phyloP scores from a whole-genome alignment of 2,888 invertebrate species.

The Ochropacha duplaris region DNA sequence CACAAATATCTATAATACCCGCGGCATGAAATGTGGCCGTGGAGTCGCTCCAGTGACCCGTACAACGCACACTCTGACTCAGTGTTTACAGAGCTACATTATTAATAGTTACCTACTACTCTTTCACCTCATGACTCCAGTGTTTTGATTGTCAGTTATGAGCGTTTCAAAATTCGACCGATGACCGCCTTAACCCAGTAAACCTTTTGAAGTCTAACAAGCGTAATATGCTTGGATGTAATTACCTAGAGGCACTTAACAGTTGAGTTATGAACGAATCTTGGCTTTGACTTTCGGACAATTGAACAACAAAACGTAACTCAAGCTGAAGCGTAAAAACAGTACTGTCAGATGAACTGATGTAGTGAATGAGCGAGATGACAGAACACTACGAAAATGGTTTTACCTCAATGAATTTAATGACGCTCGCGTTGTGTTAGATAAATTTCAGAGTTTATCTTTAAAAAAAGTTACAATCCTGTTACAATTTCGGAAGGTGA shows the following conservation, averaged over 20 bases:
- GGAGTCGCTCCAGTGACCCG: slow-evolving; percentile 60
- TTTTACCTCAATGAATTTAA: neutral
- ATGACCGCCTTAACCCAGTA: slow-evolving; percentile 13
- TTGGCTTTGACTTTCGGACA: slow-evolving; percentile 2
- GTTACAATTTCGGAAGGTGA: neutral
- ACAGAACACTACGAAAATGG: neutral
- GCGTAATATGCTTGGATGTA: slow-evolving; percentile 13
- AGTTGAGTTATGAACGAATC: slow-evolving; percentile 10
- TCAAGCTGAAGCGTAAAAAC: slow-evolving; percentile 1
- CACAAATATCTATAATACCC: slow-evolving; percentile 57
- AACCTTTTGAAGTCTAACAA: slow-evolving; percentile 12
- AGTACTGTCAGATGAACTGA: neutral
- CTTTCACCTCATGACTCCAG: neutral
- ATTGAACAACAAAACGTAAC: neutral
- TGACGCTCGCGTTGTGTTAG: neutral
- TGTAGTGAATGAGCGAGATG: neutral
- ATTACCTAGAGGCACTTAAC: slow-evolving; percentile 3
- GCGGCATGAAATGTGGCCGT: slow-evolving; percentile 44
- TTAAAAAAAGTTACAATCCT: no score
- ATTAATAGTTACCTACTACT: slow-evolving; percentile 4
- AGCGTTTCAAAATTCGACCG: slow-evolving; percentile 16
- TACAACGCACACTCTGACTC: slow-evolving; percentile 48
- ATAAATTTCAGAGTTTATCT: no score
- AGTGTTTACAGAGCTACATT: slow-evolving; percentile 44
- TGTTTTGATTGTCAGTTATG: slow-evolving; percentile 1